Base-by-base conservation (phyloP, 2,797 vertebrate genomes). In the Propithecus perrieri region DNA sequence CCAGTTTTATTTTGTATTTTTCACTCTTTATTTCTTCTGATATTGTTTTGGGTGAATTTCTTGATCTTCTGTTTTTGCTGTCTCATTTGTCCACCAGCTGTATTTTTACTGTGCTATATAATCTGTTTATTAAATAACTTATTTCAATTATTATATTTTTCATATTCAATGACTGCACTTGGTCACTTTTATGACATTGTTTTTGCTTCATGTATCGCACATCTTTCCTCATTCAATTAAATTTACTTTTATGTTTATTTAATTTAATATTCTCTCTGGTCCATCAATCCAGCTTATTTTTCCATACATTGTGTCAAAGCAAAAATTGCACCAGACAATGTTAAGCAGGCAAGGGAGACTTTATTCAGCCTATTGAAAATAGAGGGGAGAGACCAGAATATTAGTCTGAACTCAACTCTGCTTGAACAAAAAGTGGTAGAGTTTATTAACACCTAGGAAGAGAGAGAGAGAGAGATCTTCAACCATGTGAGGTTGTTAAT, bases 111-210 rank as follows among this genome's bases (percentile, higher is more conserved):
- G 10, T 48, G 61, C 15, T 83, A 48, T 86, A 79, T 89, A 86
- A 59, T 28, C 24, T 9, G 3, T 57, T 17, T 80, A 38, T 11
- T 87, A 41, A 90, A 67, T 67, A 85, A 76, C 72, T 97, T 63
- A 79, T 80, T 95, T 95, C n/a, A 61, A 18, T 71, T 59, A 85
- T 85, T 85, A 24, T 87, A 67, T 81, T 71, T 95, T 65, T 67
- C 26, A 12, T 87, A 57, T 0, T 1, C 0, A 80, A 0, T 55
- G 6, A 41, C 9, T 89, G 15, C 9, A 72, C 17, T 89, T 85
- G 14, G 30, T 46, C 26, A 69, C 2, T 84, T 78, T 90, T 84
- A 28, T 79, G 26, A 38, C 14, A 46, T 9, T 89, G 11, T 63
- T 92, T 91, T 78, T 84, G 18, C 18, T 65, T 90, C 10, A 61